Evolutionary conservation across 2,113 vertebrate genomes (phyloP), one percentile per base, ranked within the genome.

Genomic region (Mesitornis unicolor): DNA sequence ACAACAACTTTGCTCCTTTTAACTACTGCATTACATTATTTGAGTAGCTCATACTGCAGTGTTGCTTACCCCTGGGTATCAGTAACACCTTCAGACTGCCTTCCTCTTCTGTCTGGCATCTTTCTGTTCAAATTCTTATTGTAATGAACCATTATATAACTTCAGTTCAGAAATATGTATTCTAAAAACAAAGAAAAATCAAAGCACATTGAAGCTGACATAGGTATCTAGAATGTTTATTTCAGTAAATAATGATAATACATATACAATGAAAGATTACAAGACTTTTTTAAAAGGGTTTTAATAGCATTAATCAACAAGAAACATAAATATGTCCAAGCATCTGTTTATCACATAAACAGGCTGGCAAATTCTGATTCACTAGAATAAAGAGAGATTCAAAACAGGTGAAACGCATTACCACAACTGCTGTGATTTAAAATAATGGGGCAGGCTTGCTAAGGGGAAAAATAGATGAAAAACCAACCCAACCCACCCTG

Each of bases 321-420:
- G 54, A 80, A 87, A 79, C 5, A 3, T 7, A 74, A 51, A 77
- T 17, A 17, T 4, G 3, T 6, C 13, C 7, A 71, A 33, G 22
- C 19, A 31, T 11, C 33, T 74, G 16, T 48, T 89, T 47, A 20
- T 36, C 38, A 47, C n/a, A 43, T n/a, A 64, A 36, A 36, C 31
- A 87, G 31, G 48, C 22, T 68, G 16, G 8, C 36, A 47, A 68
- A 71, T 63, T 63, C 31, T 17, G 13, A 28, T 36, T 59, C 15
- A 22, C 8, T 13, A 21, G 13, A 47, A 70, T 21, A 69, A 20
- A n/a, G n/a, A 29, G 10, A 31, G 33, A 18, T 15, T 54, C 18
- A 45, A 22, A 54, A 3, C 3, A 15, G 15, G 6, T 38, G 45
- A 94, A 57, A 28, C 0, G 0, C 17, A 6, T 53, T 25, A 74